Base-by-base conservation (phyloP, 2,797 vertebrate species). In the Tympanoctomys barrerae region DNA sequence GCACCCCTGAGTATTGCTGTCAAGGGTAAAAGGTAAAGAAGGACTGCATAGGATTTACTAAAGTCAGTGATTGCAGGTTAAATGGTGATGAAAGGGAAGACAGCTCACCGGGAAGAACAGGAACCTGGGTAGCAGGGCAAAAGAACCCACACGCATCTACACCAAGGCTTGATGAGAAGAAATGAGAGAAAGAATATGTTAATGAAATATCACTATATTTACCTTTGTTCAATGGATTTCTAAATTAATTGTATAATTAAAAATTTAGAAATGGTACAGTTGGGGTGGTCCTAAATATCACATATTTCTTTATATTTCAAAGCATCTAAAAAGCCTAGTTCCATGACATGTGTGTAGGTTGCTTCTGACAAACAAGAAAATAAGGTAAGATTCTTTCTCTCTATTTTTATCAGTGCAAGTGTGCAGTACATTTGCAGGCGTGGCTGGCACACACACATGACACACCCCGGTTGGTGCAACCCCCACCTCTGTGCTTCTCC, bases 41-140 rank as follows among this genome's bases (percentile, higher is more conserved):
- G 1, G 24, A 87, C 26, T 87, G 18, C 0, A 26, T 33, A 68
- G 39, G 31, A 84, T 62, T 92, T 96, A 64, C 33, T 82, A 42
- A 87, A 80, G 28, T 85, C 54, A 94, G 57, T 88, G 16, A 82
- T 87, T 77, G 91, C 9, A 59, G 61, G 46, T 89, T 83, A 94
- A 71, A 28, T 33, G 68, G 14, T 83, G 11, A 92, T 79, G 61
- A 62, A 88, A 77, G 9, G 1, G 33, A 31, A 33, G 18, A 84
- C 52, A 21, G 28, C 21, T 11, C 71, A 71, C 1, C 90, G 33
- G 6, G 13, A 89, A 62, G 9, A 90, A 79, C 5, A 73, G 22
- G 5, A 92, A 52, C 83, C 5, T 84, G 7, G 36, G n/a, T 49
- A 68, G 19, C 49, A 36, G 57, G n/a, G 4, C 1, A 36, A 49